phyloP scores from a whole-genome alignment of 1,140 invertebrate species.

The Drosophila takahashii region DNA sequence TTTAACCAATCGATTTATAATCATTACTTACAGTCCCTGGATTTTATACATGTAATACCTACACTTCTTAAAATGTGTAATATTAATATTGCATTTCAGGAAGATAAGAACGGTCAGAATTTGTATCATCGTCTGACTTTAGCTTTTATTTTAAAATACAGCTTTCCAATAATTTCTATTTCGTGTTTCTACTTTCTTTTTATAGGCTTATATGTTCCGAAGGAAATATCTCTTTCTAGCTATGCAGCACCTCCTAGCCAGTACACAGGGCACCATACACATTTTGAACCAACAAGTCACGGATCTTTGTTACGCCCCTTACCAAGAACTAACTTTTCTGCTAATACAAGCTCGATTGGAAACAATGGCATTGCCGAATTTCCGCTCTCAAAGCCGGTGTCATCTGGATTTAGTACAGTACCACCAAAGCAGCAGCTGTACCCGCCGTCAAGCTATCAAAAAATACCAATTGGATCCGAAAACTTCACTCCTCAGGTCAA shows the following conservation, averaged over 20 bases:
- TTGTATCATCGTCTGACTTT: not conserved
- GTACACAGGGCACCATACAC: not conserved
- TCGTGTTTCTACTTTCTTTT: not conserved
- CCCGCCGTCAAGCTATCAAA: constrained; percentile 48
- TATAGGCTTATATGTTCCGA: constrained; percentile 75
- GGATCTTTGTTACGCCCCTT: not conserved
- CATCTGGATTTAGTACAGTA: constrained; percentile 4
- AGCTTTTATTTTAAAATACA: not conserved
- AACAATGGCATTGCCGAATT: constrained; percentile 10
- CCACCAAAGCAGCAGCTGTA: constrained; percentile 40
- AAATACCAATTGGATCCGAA: constrained; percentile 6
- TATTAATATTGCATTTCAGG: not conserved
- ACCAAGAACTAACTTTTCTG: not conserved
- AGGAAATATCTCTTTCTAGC: constrained; percentile 78
- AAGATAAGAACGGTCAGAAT: not conserved
- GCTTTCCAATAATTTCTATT: constrained; percentile 1
- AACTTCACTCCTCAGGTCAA: constrained; percentile 40
- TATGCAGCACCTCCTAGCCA: constrained; percentile 68
- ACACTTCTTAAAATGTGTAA: not conserved
- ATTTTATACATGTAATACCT: no score
- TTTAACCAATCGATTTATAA: no score
- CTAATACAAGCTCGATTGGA: not conserved
- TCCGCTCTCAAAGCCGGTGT: constrained; percentile 15
- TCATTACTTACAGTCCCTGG: no score
- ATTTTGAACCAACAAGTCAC: not conserved